A percentile compares a stretch with the other conserved stretches of the same genome.
Conservation (phyloP, 2,888 invertebrate species). For the Ochropleura plecta region DNA sequence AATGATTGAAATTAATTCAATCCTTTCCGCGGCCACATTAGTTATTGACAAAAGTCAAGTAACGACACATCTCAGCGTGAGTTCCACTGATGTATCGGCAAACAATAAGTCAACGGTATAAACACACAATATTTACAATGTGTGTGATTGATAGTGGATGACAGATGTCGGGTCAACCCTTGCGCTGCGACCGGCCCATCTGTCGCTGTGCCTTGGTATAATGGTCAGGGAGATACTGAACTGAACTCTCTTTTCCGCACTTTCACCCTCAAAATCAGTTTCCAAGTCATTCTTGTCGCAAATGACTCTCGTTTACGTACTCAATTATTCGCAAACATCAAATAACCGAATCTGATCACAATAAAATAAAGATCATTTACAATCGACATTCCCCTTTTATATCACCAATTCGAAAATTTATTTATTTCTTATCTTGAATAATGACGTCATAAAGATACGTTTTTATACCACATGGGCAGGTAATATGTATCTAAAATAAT, state of each 20-base stretch:
- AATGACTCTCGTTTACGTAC: conserved; percentile 6
- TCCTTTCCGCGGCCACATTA: conserved; percentile 62
- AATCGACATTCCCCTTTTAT: conserved; percentile 54
- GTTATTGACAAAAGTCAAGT: conserved; percentile 71
- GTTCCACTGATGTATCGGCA: conserved; percentile 77
- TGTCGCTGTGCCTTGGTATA: conserved; percentile 76
- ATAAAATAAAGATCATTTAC: conserved; percentile 56
- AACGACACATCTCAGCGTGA: conserved; percentile 80
- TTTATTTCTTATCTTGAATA: conserved; percentile 72
- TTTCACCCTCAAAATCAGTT: conserved; percentile 68
- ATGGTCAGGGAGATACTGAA: conserved; percentile 75
- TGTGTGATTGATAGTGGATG: conserved; percentile 86
- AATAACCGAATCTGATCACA: conserved; percentile 48
- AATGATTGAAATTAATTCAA: conserved; percentile 65
- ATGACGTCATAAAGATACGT: conserved; percentile 73
- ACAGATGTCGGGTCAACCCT: conserved; percentile 88
- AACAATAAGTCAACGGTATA: conserved; percentile 84
- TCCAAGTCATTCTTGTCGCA: conserved; percentile 44
- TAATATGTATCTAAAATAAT: conserved; percentile 81
- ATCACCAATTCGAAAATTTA: conserved; percentile 57
- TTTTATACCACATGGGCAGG: conserved; percentile 75
- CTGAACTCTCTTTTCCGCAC: conserved; percentile 54
- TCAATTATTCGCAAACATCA: conserved; percentile 32
- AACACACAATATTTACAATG: conserved; percentile 85
- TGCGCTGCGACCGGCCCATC: conserved; percentile 80